phyloP scores from a whole-genome alignment of 1,140 invertebrate species.

The Drosophila albomicans region DNA sequence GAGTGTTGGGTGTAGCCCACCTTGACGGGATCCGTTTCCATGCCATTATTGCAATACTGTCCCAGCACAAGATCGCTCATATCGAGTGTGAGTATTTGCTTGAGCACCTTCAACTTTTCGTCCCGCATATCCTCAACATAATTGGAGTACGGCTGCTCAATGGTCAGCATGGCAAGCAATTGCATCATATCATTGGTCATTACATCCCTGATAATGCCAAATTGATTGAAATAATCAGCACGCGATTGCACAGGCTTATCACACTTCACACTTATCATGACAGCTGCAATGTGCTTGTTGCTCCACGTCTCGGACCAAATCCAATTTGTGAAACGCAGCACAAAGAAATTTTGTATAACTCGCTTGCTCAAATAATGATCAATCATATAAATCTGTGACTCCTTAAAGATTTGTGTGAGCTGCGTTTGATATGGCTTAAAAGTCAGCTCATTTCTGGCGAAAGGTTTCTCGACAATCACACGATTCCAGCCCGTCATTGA shows the following conservation, averaged over 20 bases:
- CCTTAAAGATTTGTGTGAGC: slow-evolving; percentile 62
- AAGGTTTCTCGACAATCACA: slow-evolving; percentile 66
- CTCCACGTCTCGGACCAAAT: slow-evolving; percentile 63
- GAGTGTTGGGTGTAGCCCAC: slow-evolving; percentile 64
- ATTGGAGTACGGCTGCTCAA: slow-evolving; percentile 63
- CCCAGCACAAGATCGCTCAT: slow-evolving; percentile 59
- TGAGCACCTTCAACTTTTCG: slow-evolving; percentile 57
- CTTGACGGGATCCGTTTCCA: slow-evolving; percentile 54
- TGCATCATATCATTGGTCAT: slow-evolving; percentile 74
- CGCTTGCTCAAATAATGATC: slow-evolving; percentile 60
- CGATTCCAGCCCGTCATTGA: slow-evolving; percentile 52
- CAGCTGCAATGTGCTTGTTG: slow-evolving; percentile 55
- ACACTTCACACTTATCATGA: slow-evolving; percentile 68
- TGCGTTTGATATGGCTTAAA: slow-evolving; percentile 47
- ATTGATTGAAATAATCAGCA: slow-evolving; percentile 62
- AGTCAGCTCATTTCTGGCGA: slow-evolving; percentile 55
- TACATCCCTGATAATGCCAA: slow-evolving; percentile 65
- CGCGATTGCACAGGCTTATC: slow-evolving; percentile 42
- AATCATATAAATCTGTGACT: slow-evolving; percentile 70
- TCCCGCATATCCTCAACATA: slow-evolving; percentile 52
- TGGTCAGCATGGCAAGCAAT: slow-evolving; percentile 55
- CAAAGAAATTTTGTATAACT: slow-evolving; percentile 60
- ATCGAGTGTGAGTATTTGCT: slow-evolving; percentile 41
- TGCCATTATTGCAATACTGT: slow-evolving; percentile 64
- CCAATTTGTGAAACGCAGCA: slow-evolving; percentile 57